Percentiles rank a stretch among this genome's conserved stretches.
These are phyloP conservation scores for Pachyrhynchus sulphureomaculatus DNA, from an alignment of 1,140 invertebrate species.

Conservation along the genomic window DNA sequence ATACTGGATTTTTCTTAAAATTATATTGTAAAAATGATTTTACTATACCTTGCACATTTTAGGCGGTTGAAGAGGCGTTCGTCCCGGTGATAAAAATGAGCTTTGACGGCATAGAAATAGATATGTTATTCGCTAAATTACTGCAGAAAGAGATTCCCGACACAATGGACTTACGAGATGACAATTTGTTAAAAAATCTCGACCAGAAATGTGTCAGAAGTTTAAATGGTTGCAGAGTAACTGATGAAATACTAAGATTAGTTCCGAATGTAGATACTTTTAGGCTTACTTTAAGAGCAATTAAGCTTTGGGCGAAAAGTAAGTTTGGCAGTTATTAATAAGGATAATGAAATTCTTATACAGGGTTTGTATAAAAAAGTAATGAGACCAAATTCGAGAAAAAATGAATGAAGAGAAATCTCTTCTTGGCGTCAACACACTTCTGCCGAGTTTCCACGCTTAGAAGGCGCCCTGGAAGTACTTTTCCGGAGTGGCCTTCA, in stretches of 20 bases:
- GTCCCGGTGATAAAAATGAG: slow-evolving; percentile 99
- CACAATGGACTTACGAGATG: slow-evolving; percentile 83
- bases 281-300: slow-evolving; percentile 86
- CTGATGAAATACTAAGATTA: slow-evolving; percentile 94
- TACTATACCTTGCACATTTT: no score
- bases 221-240: slow-evolving; percentile 96
- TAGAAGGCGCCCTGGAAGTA: no score
- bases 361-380: no score
- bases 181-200: slow-evolving; percentile 90
- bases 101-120: slow-evolving; percentile 98
- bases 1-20: no score
- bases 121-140: slow-evolving; percentile 94
- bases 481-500: no score
- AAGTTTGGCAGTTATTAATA: slow-evolving; percentile 48
- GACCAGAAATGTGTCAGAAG: slow-evolving; percentile 96
- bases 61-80: slow-evolving; percentile 97
- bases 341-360: not conserved
- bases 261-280: slow-evolving; percentile 97
- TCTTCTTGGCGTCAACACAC: no score
- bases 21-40: no score
- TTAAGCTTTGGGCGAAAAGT: slow-evolving; percentile 99
- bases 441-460: no score
- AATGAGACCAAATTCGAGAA: no score
- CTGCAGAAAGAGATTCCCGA: slow-evolving; percentile 89
- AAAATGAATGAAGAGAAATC: no score